Evolutionary conservation across 2,888 invertebrate genomes (phyloP), one percentile per base, ranked within the genome.

Genomic region (Smittia sp.): DNA sequence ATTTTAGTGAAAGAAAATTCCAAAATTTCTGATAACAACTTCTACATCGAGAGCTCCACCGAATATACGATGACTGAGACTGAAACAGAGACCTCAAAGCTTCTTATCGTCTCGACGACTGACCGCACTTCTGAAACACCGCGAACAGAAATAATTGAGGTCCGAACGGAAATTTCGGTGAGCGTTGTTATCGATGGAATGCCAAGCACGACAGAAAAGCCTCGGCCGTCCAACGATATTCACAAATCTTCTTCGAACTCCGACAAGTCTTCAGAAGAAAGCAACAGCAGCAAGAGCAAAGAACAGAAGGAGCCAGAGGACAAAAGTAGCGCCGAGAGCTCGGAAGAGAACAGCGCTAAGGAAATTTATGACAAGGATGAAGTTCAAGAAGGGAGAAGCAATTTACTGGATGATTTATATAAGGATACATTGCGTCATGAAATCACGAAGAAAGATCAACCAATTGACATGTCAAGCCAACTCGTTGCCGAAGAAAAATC

Each of bases 371-470:
- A 22, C 9, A 27, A 68, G 13, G 66, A 66, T 18, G 38, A 32
- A 9, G n/a, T n/a, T n/a, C n/a, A n/a, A n/a, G n/a, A n/a, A 24
- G 9, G 39, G 41, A n/a, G 15, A 18, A 69, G 22, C 1, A 11
- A 0, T 11, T 32, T 69, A n/a, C 9, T 22, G 1, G 69, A 69
- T 39, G 69, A 32, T 9, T 20, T 69, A 20, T 52, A 52, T 13
- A 69, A 54, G 41, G n/a, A 25, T n/a, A n/a, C 25, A 27, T 20
- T 22, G 0, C 6, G 7, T 1, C 69, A 69, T 27, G 69, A 52
- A 32, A 54, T 69, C 11, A 52, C 46, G 20, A 69, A 69, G 32
- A 69, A 69, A 13, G 69, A 69, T 54, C 25, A 69, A 32, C 4
- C 32, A 32, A 32, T 32, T 32, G n/a, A n/a, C n/a, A n/a, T n/a